Conservation (phyloP, 2,797 vertebrate species). For the Rallus crepitans region DNA sequence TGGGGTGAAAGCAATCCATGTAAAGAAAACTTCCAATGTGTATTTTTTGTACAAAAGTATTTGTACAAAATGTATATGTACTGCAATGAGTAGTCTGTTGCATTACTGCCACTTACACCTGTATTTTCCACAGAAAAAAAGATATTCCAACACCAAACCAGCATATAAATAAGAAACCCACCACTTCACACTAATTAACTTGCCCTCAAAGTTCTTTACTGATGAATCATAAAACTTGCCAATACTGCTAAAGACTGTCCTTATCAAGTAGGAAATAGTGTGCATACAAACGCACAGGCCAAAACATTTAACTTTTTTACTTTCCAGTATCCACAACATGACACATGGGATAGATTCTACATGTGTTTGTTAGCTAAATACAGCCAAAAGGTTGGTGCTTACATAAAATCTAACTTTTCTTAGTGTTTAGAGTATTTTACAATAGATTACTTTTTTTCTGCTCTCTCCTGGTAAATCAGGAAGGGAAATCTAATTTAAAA, state of each 20-base stretch:
- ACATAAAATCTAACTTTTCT: neutral
- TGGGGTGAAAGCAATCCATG: neutral
- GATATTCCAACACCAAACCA: neutral
- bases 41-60: neutral
- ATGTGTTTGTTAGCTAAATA: neutral
- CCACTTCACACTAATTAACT: neutral
- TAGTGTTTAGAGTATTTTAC: neutral
- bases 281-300: neutral
- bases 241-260: neutral
- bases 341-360: neutral
- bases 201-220: neutral
- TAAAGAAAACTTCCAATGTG: neutral
- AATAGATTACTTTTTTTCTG: neutral
- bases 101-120: neutral
- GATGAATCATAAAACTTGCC: neutral
- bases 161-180: neutral
- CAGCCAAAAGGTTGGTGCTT: neutral
- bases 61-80: neutral
- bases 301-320: neutral
- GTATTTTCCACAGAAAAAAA: neutral
- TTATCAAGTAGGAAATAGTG: neutral
- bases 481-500: slow-evolving; percentile 32
- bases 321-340: neutral
- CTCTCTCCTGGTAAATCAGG: neutral
- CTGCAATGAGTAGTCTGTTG: neutral